Evolutionary conservation across 2,113 vertebrate genomes (phyloP), one percentile per base, ranked within the genome.

Genomic region (Percopsis transmontana): DNA sequence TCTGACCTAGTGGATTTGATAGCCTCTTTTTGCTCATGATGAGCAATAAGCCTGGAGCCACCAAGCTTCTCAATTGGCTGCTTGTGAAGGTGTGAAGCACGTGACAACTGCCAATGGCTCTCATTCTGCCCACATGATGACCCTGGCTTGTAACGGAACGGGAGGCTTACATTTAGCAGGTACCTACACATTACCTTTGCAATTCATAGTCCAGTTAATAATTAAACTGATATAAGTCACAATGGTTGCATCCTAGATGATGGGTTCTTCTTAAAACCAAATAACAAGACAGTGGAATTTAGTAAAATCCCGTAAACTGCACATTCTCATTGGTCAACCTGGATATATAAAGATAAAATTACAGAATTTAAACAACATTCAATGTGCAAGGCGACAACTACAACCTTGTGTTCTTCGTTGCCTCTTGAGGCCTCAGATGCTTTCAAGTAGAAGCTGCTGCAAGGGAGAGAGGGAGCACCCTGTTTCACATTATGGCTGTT

Each of bases 81-180:
- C 7, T 63, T 63, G 40, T 8, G 2, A 51, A 65, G 24, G 7
- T 51, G 57, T 44, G 47, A 77, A 60, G 42, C 27, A 45, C 2
- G 6, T 54, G 40, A 48, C 79, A 73, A 68, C 65, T 74, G 74
- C 57, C 56, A 40, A 21, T 40, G 44, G 42, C 66, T 33, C 27
- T 33, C 27, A 33, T 33, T 33, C 27, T 33, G 27, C 68, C 48
- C 33, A 44, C 50, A 27, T 23, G 19, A 40, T 44, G 44, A 80
- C 47, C 44, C 70, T 47, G n/a, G 45, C 54, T 1, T 69, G 85
- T 82, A 87, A 86, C 70, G 47, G 73, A 87, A 69, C 76, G 24
- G 19, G 0, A 41, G 57, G 66, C 61, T 21, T 51, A 33, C 68
- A 66, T 80, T 62, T 60, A 68, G 68, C 68, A 23, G 57, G 55